phyloP scores from a whole-genome alignment of 2,888 invertebrate genomes.

The Amphiduros pacificus region DNA sequence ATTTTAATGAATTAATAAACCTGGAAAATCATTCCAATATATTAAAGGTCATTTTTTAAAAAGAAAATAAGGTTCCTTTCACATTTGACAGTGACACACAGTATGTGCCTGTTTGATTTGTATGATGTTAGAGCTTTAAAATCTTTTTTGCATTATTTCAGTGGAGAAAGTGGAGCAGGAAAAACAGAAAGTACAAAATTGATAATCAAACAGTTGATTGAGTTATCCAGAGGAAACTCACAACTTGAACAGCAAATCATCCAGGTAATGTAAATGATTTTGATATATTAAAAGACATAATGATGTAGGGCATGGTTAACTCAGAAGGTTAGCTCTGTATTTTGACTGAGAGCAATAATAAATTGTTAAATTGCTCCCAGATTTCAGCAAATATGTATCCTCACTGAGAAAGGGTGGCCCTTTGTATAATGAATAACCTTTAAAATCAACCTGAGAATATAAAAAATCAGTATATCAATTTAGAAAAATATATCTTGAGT shows the following conservation, averaged over 20 bases:
- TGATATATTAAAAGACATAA: no score
- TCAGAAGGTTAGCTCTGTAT: no score
- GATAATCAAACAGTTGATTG: conserved; percentile 54
- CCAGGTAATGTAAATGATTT: conserved; percentile 49
- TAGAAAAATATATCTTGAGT: no score
- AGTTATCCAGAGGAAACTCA: conserved; percentile 49
- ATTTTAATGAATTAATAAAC: neutral
- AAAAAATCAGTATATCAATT: no score
- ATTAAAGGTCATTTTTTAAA: neutral
- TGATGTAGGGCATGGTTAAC: no score
- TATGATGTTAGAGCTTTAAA: neutral
- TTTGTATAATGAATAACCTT: no score
- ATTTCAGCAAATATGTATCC: no score
- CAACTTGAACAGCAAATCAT: conserved; percentile 56
- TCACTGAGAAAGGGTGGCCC: no score
- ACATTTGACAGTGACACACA: neutral
- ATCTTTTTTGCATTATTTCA: conserved; percentile 25
- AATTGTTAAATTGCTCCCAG: no score
- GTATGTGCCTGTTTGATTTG: neutral
- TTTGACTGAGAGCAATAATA: no score
- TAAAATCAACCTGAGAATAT: no score
- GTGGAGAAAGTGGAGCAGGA: conserved; percentile 58
- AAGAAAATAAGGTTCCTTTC: neutral
- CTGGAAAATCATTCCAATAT: no score
- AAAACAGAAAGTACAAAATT: conserved; percentile 58